Base-by-base conservation (phyloP, 2,113 vertebrate genomes). In the Labrus mixtus region DNA sequence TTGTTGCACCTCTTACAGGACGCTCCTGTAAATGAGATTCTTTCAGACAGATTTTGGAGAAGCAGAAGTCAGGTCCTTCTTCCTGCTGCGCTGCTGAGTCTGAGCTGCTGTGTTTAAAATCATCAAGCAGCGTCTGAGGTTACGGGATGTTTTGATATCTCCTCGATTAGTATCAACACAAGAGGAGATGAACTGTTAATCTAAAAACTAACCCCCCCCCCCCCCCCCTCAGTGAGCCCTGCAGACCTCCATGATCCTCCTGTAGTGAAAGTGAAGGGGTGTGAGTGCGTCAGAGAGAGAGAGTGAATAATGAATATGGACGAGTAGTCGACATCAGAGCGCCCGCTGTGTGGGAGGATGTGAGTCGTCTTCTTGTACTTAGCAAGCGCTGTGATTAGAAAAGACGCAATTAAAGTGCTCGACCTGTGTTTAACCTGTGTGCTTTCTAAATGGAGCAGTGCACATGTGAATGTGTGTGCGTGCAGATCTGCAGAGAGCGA, bases 281-380 rank as follows among this genome's bases (percentile, higher is more conserved):
- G 10, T 15, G 45, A 25, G 33, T 41, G 39, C 29, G 39, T 19
- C 4, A 5, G 43, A 74, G 53, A 36, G 0, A n/a, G 0, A 33
- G n/a, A 55, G 15, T 78, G 73, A 57, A 61, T 71, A 63, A 81
- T 74, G 36, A 57, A 64, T 41, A 41, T 41, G 39, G 6, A 48
- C 55, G 37, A 65, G 53, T 19, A 0, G 58, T 55, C 36, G 73
- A 46, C 43, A 58, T 36, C 8, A 45, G 59, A 48, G 48, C 22
- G 39, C 17, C 4, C 3, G 36, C 17, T 53, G 43, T 37, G 50
- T 37, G 20, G 15, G 59, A 36, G 37, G 16, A 25, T 2, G 36
- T 17, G 20, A 37, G 20, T 17, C 23, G 20, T 17, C 23, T 6
- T 6, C 10, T 25, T 23, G 45, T 16, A 20, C 1, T 1, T 13